Conservation (phyloP, 2,888 invertebrate species). For the Calliphora vomitoria region DNA sequence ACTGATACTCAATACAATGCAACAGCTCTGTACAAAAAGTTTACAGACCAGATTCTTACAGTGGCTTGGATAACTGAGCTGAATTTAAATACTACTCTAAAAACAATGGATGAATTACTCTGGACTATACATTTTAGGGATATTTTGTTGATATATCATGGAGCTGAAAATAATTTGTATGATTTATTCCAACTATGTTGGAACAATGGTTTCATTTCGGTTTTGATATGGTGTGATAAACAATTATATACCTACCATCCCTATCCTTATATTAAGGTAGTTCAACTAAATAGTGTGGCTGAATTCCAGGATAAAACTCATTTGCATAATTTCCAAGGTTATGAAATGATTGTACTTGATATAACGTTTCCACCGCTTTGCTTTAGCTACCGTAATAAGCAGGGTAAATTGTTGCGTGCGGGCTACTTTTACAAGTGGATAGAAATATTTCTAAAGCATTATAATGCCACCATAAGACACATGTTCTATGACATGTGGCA, state of each 20-base stretch:
- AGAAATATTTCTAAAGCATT: slow-evolving; percentile 74
- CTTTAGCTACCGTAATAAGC: slow-evolving; percentile 65
- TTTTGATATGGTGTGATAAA: slow-evolving; percentile 67
- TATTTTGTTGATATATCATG: slow-evolving; percentile 33
- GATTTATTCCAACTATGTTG: slow-evolving; percentile 75
- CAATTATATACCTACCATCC: slow-evolving; percentile 76
- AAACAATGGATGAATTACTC: slow-evolving; percentile 22
- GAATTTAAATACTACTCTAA: background rate
- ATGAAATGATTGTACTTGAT: slow-evolving; percentile 55
- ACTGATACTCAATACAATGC: background rate
- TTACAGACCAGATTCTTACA: slow-evolving; percentile 11
- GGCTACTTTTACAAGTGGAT: slow-evolving; percentile 77
- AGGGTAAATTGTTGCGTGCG: slow-evolving; percentile 66
- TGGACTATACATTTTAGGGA: slow-evolving; percentile 56
- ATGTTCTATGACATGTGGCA: slow-evolving; percentile 23
- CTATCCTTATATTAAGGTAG: slow-evolving; percentile 73
- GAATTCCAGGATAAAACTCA: slow-evolving; percentile 63
- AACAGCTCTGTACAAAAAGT: background rate
- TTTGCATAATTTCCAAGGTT: slow-evolving; percentile 75
- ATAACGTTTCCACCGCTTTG: slow-evolving; percentile 59
- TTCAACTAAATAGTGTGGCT: slow-evolving; percentile 48
- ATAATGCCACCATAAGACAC: slow-evolving; percentile 74
- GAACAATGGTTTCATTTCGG: slow-evolving; percentile 76
- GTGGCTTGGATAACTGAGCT: slow-evolving; percentile 13
- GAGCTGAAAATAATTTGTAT: fast-evolving